These are phyloP conservation scores for Silurus asotus DNA, from an alignment of 2,113 vertebrate genomes.

Conservation along the genomic window DNA sequence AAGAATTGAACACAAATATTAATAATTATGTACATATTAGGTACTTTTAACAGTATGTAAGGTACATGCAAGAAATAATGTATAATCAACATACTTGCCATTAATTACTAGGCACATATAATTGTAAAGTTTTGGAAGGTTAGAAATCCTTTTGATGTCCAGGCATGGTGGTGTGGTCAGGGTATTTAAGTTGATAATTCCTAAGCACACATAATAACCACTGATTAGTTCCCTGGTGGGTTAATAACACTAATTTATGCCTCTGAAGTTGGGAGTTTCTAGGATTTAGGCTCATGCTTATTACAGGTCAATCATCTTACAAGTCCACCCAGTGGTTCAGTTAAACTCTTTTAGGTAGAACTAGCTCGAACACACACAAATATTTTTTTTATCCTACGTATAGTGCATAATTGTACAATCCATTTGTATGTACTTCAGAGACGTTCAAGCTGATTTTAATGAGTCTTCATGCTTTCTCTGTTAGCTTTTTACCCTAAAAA, in stretches of 20 bases:
- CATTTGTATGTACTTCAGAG: not conserved
- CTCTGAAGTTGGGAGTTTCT: slow-evolving; percentile 36
- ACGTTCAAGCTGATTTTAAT: not conserved
- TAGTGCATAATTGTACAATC: not conserved
- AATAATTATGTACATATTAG: not conserved
- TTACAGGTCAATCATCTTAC: not conserved
- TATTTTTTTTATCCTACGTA: not conserved
- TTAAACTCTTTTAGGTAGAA: not conserved
- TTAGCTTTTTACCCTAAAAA: not conserved
- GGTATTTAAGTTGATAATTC: slow-evolving; percentile 12
- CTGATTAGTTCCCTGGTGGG: slow-evolving; percentile 47
- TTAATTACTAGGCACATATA: not conserved
- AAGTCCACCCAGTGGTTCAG: not conserved
- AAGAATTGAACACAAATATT: not conserved
- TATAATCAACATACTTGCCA: not conserved
- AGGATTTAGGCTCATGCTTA: slow-evolving; percentile 29
- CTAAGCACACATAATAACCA: slow-evolving; percentile 34
- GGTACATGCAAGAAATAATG: not conserved
- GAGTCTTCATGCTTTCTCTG: not conserved
- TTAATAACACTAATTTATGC: slow-evolving; percentile 54
- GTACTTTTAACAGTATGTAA: not conserved
- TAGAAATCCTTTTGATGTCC: slow-evolving; percentile 14
- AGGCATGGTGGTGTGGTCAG: not conserved
- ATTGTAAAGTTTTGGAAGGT: not conserved
- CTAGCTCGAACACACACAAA: not conserved